Base-by-base conservation (phyloP, 2,797 vertebrate species). In the Sebastes steindachneri region DNA sequence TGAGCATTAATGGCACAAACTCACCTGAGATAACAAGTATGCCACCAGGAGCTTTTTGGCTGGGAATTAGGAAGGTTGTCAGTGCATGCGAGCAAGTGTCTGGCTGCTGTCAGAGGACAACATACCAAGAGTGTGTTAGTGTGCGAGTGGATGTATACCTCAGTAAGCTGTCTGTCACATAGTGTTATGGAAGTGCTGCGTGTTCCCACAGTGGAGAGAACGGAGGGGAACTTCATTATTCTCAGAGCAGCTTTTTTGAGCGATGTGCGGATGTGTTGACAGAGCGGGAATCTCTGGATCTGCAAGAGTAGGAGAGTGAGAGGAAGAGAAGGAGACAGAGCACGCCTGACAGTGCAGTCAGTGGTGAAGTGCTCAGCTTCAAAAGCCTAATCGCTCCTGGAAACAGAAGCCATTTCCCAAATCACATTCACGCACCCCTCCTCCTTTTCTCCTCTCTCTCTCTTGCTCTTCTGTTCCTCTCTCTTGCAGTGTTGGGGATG, bases 331-430 rank as follows among this genome's bases (percentile, higher is more conserved):
- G 76, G 69, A 82, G 84, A 75, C 79, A 83, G 85, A 83, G 82
- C 76, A 77, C 74, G 84, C 60, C 78, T 88, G 89, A 90, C 86
- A 84, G 89, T 86, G 88, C 82, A 93, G 89, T 90, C 83, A 88
- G 77, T 80, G 87, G 80, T 86, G 86, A 93, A 90, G 90, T 90
- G 87, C 86, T 84, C 80, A 59, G 89, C 91, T 92, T 93, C 91
- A 37, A 92, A 93, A 95, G 91, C 87, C 87, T 85, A 86, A 92
- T 92, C 86, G 87, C 91, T 93, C 86, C 79, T 89, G 85, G 82
- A 92, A 91, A 93, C 87, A 94, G 92, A 92, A 93, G 85, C 92
- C 84, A 92, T 96, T 95, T 94, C 92, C 86, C 72, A 90, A 91
- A 93, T 90, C 86, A 81, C 87, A 90, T 77, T 67, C 88, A 75